Base-by-base conservation (phyloP, 2,113 vertebrate species). In the Callospermophilus lateralis region DNA sequence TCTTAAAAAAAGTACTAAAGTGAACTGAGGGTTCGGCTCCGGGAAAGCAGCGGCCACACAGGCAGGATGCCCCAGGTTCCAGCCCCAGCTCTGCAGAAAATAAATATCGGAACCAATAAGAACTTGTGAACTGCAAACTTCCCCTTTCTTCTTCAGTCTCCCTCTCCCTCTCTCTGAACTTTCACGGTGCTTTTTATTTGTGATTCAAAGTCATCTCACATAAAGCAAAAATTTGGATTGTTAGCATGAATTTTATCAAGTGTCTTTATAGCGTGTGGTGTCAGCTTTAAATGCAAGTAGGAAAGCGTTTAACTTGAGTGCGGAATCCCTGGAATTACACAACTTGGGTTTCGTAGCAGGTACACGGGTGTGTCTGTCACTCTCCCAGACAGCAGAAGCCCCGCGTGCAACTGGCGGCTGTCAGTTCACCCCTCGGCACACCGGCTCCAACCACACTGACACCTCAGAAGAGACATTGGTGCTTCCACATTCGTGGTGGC, bases 331-430 rank as follows among this genome's bases (percentile, higher is more conserved):
- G 61, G 16, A 74, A 30, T 30, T 0, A 15, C 13, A 19, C 22
- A 0, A 0, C n/a, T 20, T 1, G 55, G 11, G 1, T n/a, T 58
- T 42, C 7, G 3, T 26, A 22, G 30, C 86, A 61, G 19, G 0
- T 1, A 9, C 5, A 0, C 0, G 28, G 4, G 0, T 3, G 1
- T 0, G 3, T 16, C 30, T 26, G 51, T 26, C 37, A 11, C 3
- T 24, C 55, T 28, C 16, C 63, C 55, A 8, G 16, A 8, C 4
- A 0, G 32, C 1, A 22, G 48, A 24, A 55, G 30, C 19, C 0
- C 26, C 0, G 0, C 32, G 0, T 9, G 4, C 0, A n/a, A 15
- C 8, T 5, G 10, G 8, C 51, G 0, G 42, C 61, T 13, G 15
- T 26, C 26, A 1, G 3, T 32, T 67, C 8, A 1, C 30, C 30